A percentile compares a stretch with the other conserved stretches of the same genome.
Evolutionary conservation across 2,797 vertebrate genomes (phyloP).

Genomic region (Otus scops): DNA sequence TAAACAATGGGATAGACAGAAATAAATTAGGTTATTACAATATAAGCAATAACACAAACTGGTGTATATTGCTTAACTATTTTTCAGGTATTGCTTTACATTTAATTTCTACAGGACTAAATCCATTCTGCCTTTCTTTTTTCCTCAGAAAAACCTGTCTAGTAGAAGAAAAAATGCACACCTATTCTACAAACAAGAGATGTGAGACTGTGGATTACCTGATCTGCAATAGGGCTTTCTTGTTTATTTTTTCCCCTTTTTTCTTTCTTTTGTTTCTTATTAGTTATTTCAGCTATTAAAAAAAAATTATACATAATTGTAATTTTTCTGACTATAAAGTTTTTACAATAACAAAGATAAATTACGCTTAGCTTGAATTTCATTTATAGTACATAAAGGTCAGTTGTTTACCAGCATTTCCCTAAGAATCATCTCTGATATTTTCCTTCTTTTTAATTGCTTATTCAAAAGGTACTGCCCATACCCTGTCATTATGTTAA

Average conservation of each 20-base stretch:
- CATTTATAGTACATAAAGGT: not conserved
- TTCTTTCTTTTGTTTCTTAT: not conserved
- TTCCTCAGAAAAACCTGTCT: not conserved
- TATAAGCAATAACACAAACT: not conserved
- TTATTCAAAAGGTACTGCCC: not conserved
- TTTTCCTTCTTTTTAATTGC: not conserved
- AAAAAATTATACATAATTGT: not conserved
- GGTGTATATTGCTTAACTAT: not conserved
- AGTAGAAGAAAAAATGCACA: not conserved
- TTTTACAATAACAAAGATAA: not conserved
- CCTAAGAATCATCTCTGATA: not conserved
- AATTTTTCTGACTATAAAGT: not conserved
- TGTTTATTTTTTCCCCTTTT: accelerated
- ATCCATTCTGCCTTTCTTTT: not conserved
- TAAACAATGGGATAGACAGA: not conserved
- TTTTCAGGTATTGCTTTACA: not conserved
- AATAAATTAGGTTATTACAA: not conserved
- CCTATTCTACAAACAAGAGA: not conserved
- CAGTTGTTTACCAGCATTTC: not conserved
- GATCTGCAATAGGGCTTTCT: not conserved
- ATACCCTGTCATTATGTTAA: not conserved
- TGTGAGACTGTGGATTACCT: not conserved
- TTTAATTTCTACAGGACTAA: not conserved
- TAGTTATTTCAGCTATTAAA: not conserved
- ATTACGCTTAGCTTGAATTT: not conserved